Percentiles rank a stretch among this genome's conserved stretches.
Conservation (phyloP, 2,888 invertebrate species). For the Amphipoea oculea region DNA sequence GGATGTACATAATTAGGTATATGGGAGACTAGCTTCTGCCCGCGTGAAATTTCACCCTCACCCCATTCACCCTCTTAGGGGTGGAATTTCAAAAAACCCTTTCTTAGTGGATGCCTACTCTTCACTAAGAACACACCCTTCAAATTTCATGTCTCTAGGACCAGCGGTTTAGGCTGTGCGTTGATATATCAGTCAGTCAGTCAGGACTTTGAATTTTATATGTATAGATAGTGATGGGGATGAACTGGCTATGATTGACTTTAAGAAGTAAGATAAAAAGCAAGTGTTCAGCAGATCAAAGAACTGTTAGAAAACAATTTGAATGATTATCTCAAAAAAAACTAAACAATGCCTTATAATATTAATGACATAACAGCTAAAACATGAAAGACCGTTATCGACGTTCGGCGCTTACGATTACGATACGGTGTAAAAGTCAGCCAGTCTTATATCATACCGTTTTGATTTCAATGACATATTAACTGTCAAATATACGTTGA, state of each 20-base stretch:
- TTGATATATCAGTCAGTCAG: no score
- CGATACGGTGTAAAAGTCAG: slow-evolving; percentile 74
- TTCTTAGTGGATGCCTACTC: no score
- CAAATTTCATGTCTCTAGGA: no score
- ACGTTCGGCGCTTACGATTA: slow-evolving; percentile 65
- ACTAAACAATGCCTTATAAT: slow-evolving; percentile 38
- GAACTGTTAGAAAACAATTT: neutral
- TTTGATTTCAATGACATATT: slow-evolving; percentile 84
- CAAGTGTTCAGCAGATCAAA: neutral
- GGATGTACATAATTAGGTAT: neutral
- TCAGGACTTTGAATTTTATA: no score
- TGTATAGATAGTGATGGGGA: neutral
- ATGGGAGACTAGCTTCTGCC: no score
- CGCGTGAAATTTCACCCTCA: no score
- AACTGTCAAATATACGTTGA: slow-evolving; percentile 79
- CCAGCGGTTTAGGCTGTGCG: no score
- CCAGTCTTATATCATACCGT: slow-evolving; percentile 75
- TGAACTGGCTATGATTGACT: neutral
- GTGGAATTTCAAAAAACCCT: no score
- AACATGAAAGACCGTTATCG: slow-evolving; percentile 49
- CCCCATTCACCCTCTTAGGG: no score
- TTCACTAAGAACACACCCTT: no score
- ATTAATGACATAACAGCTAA: slow-evolving; percentile 58
- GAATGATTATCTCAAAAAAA: slow-evolving; percentile 9
- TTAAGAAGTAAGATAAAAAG: neutral